These are phyloP conservation scores for Hucho hucho DNA, from an alignment of 2,113 vertebrate genomes.

Conservation along the genomic window DNA sequence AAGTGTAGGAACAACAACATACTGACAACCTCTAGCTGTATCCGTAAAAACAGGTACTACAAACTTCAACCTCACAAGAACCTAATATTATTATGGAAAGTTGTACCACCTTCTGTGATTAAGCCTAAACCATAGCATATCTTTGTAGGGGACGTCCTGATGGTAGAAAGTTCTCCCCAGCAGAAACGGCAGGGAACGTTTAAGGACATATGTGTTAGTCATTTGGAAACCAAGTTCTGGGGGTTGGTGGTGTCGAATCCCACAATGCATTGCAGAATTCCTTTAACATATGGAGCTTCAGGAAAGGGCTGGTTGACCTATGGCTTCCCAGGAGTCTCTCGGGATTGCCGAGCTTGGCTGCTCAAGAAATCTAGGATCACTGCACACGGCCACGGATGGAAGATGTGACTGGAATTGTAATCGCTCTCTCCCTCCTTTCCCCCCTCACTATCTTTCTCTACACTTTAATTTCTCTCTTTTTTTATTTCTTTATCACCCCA, in stretches of 20 bases:
- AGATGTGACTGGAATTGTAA: conserved; percentile 76
- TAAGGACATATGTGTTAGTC: conserved; percentile 72
- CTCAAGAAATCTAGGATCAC: conserved; percentile 71
- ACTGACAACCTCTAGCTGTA: neutral
- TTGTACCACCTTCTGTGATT: neutral
- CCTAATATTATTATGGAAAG: too few relatives aligned
- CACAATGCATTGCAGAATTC: conserved; percentile 78
- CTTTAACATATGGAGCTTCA: conserved; percentile 83
- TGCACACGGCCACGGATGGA: conserved; percentile 57
- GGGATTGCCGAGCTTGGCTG: conserved; percentile 65
- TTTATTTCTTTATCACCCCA: neutral
- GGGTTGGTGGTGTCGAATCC: conserved; percentile 72
- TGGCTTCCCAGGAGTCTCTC: conserved; percentile 75
- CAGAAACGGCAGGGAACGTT: conserved; percentile 37
- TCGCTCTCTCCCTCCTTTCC: conserved; percentile 53
- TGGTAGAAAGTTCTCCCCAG: neutral
- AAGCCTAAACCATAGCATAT: neutral
- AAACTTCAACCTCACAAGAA: too few relatives aligned
- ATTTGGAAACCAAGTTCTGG: conserved; percentile 71
- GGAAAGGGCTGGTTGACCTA: conserved; percentile 82
- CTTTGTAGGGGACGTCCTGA: neutral
- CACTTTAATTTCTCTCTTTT: conserved; percentile 18
- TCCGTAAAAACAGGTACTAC: neutral
- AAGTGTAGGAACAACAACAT: neutral
- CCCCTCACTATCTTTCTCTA: neutral